phyloP scores from a whole-genome alignment of 1,140 invertebrate genomes.

The Heliconius himera region DNA sequence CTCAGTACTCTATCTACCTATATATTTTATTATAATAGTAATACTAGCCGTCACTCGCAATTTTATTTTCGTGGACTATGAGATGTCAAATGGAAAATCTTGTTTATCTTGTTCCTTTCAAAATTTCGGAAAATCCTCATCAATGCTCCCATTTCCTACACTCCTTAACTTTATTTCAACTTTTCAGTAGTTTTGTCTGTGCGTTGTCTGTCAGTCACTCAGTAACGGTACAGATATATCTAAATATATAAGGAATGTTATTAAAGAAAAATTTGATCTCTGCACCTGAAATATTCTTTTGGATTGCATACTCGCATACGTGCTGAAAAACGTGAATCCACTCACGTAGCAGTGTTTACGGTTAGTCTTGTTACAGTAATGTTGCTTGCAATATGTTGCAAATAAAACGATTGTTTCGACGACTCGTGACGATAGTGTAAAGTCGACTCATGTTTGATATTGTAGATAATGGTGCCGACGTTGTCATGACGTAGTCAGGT shows the following conservation, averaged over 20 bases:
- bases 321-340: conserved; percentile 5
- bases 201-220: too few species aligned
- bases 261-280: background rate
- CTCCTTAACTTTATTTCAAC: too few species aligned
- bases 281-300: background rate
- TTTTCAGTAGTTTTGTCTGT: too few species aligned
- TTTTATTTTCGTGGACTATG: too few species aligned
- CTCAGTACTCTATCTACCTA: too few species aligned
- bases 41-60: too few species aligned
- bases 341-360: background rate
- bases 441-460: background rate
- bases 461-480: background rate
- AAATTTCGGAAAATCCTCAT: too few species aligned
- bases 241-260: background rate
- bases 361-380: background rate
- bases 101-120: too few species aligned
- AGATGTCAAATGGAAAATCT: too few species aligned
- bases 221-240: too few species aligned
- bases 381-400: background rate
- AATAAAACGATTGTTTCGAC: conserved; percentile 5
- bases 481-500: background rate
- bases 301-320: background rate
- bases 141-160: too few species aligned
- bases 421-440: background rate
- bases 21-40: too few species aligned